These are phyloP conservation scores for Clarias gariepinus DNA, from an alignment of 2,113 vertebrate species.

Conservation along the genomic window DNA sequence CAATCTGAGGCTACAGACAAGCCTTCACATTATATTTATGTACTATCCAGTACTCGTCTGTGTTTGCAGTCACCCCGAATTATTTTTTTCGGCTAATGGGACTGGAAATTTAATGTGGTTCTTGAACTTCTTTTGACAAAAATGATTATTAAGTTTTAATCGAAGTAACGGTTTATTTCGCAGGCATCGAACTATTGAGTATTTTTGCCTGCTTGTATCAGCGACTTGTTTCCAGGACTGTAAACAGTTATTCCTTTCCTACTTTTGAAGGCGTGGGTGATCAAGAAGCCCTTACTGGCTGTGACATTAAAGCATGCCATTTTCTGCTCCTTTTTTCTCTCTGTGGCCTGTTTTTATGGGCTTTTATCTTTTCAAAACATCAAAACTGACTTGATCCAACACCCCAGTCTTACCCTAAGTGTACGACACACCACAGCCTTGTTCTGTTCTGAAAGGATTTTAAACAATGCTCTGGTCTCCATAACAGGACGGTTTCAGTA, in stretches of 20 bases:
- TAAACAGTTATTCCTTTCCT: neutral
- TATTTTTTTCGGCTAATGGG: neutral
- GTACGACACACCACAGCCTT: constrained; percentile 25
- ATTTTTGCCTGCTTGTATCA: too few relatives aligned
- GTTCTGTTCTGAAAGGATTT: constrained; percentile 31
- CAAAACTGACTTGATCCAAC: constrained; percentile 37
- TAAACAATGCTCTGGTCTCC: neutral
- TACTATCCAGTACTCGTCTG: neutral
- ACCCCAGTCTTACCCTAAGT: neutral
- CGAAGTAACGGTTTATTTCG: too few relatives aligned
- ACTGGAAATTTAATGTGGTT: neutral
- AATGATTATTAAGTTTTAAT: neutral
- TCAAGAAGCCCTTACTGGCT: neutral
- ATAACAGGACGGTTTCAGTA: neutral
- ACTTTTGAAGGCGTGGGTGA: neutral
- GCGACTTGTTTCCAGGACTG: too few relatives aligned
- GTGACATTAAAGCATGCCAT: neutral
- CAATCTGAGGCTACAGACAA: neutral
- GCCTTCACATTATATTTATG: neutral
- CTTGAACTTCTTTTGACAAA: too few relatives aligned
- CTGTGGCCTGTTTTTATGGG: neutral
- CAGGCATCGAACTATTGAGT: too few relatives aligned
- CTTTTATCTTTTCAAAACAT: constrained; percentile 30
- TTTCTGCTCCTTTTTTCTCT: neutral
- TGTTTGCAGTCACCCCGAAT: too few relatives aligned